Conservation (phyloP, 2,797 vertebrate genomes). For the Poeciliopsis turneri region DNA sequence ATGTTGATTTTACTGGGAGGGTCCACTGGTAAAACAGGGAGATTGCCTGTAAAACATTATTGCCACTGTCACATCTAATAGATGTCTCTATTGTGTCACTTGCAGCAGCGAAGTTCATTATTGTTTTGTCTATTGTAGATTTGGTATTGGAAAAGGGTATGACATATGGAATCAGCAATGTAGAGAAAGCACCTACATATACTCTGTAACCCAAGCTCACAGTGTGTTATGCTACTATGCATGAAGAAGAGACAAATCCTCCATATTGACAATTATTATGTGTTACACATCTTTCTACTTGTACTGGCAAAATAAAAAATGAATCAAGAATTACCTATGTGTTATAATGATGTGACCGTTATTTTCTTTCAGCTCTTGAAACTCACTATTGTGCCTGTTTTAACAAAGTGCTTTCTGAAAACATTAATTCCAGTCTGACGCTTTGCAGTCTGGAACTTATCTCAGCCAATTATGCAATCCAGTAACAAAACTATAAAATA, state of each 20-base stretch:
- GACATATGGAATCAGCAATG: neutral
- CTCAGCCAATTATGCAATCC: neutral
- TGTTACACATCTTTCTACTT: neutral
- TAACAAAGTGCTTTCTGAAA: neutral
- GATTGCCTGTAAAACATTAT: conserved; percentile 72
- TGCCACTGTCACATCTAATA: conserved; percentile 71
- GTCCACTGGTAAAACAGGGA: conserved; percentile 72
- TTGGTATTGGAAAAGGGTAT: conserved; percentile 14
- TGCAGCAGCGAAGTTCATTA: conserved; percentile 49
- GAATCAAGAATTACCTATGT: neutral
- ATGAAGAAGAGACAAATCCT: neutral
- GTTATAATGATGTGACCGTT: neutral
- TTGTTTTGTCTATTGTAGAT: conserved; percentile 50
- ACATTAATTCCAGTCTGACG: neutral
- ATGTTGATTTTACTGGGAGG: conserved; percentile 79
- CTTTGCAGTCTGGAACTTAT: neutral
- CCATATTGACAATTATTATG: neutral
- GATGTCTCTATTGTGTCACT: conserved; percentile 64
- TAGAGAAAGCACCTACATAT: neutral
- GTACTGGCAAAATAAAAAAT: neutral
- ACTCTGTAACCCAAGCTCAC: neutral
- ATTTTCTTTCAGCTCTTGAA: neutral
- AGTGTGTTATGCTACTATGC: neutral
- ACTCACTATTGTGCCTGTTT: neutral
- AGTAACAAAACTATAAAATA: neutral